phyloP scores from a whole-genome alignment of 2,888 invertebrate species.

The Stenodera caucasica region DNA sequence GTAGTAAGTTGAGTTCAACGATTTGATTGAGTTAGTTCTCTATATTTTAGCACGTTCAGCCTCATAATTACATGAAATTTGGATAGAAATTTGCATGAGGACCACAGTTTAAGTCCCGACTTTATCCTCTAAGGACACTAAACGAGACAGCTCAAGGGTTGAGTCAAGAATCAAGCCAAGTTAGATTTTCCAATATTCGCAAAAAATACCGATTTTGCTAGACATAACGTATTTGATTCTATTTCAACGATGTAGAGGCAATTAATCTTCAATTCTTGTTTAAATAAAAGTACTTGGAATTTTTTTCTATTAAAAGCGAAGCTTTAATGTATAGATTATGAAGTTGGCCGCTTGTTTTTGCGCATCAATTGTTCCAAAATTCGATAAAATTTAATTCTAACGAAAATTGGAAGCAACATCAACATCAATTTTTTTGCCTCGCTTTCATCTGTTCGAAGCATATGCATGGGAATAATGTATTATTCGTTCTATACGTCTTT shows the following conservation, averaged over 20 bases:
- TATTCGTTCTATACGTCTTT: no score
- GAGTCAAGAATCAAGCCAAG: background rate
- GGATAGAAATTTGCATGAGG: slow-evolving; percentile 11
- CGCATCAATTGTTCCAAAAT: background rate
- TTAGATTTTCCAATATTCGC: no score
- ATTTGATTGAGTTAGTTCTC: slow-evolving; percentile 16
- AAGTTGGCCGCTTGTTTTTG: background rate
- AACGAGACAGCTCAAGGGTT: background rate
- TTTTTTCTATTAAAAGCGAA: background rate
- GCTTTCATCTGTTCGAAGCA: no score
- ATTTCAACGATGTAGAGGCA: background rate
- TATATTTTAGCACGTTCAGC: slow-evolving; percentile 13
- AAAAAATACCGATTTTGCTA: no score
- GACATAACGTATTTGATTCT: no score
- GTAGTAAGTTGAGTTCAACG: no score
- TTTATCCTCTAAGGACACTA: background rate
- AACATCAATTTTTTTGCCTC: no score
- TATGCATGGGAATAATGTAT: no score
- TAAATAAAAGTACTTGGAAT: background rate
- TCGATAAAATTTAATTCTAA: background rate
- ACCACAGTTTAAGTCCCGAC: slow-evolving; percentile 7
- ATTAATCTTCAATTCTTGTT: background rate
- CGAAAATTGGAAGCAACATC: no score
- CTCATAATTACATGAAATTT: slow-evolving; percentile 15
- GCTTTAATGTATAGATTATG: background rate